Evolutionary conservation across 2,113 vertebrate species (phyloP), one percentile per base, ranked within the genome.

Genomic region (Spilogale gracilis): DNA sequence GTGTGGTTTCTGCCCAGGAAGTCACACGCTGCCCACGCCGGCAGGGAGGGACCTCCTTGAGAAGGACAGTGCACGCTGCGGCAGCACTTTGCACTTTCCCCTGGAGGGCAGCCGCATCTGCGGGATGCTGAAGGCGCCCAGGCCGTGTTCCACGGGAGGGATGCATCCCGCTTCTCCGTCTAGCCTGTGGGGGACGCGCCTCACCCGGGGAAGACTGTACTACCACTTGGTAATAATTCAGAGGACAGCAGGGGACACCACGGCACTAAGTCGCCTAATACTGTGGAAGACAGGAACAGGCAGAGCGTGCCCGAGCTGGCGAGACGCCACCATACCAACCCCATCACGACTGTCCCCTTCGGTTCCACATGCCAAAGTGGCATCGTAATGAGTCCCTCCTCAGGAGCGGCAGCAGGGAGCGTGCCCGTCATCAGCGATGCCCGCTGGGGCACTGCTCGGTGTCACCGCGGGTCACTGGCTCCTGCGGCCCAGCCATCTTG

Each of bases 121-220:
- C 13, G 17, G 45, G n/a, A 63, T 8, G 8, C 8, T 48, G 21
- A 25, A 27, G 80, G 5, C 6, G 3, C 74, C 74, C 2, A 0
- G 48, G 10, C 4, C 0, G 8, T 14, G 13, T 10, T 9, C 48
- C 43, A 18, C 52, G 1, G 3, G 18, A 25, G 1, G 32, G 20
- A 13, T 6, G 32, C 45, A 2, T 3, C 52, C 6, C 0, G 14
- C 7, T 27, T 90, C 85, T 73, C 94, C 96, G 96, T 97, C 96
- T 98, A 94, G 98, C 98, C 96, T 96, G 95, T 52, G 97, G 97
- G 95, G 93, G 76, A 52, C 96, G 96, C 97, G 92, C 88, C 90
- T 91, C 86, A 73, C 0, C 87, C 58, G 58, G 45, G 5, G 58
- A 73, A 91, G 0, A 4, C 93, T 93, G 91, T 63, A 83, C 90